phyloP scores from a whole-genome alignment of 2,888 invertebrate species.

The Tetrapedia diversipes region DNA sequence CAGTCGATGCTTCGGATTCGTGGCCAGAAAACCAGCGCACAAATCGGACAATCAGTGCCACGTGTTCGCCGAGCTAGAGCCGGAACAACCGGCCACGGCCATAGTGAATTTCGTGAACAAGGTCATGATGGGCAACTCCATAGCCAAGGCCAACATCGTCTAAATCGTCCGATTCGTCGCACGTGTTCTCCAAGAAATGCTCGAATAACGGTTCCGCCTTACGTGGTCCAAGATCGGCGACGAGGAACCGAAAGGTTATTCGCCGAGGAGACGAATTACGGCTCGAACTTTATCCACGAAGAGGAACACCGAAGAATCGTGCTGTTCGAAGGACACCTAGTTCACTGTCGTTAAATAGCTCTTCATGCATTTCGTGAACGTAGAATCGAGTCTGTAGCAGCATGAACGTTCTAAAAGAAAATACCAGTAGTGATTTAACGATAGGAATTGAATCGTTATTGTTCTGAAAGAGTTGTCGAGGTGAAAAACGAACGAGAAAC shows the following conservation, averaged over 20 bases:
- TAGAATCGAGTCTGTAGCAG: slow-evolving; percentile 58
- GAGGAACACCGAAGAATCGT: slow-evolving; percentile 23
- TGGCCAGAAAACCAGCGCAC: slow-evolving; percentile 93
- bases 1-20: slow-evolving; percentile 97
- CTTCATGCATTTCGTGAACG: slow-evolving; percentile 55
- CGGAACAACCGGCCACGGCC: slow-evolving; percentile 96
- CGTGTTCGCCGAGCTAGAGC: slow-evolving; percentile 97
- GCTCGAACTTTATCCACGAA: neutral
- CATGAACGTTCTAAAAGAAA: slow-evolving; percentile 53
- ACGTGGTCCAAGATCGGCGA: neutral
- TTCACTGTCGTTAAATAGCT: slow-evolving; percentile 46
- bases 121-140: slow-evolving; percentile 87
- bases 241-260: slow-evolving; percentile 11
- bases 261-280: neutral
- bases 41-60: slow-evolving; percentile 97
- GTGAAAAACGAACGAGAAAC: slow-evolving; percentile 16
- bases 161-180: slow-evolving; percentile 70
- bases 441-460: slow-evolving; percentile 33
- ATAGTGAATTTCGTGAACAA: slow-evolving; percentile 95
- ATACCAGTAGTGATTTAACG: slow-evolving; percentile 46
- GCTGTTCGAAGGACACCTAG: slow-evolving; percentile 20
- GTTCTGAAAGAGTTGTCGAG: neutral
- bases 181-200: slow-evolving; percentile 6
- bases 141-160: slow-evolving; percentile 84
- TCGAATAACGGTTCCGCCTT: slow-evolving; percentile 3